A percentile compares a stretch with the other conserved stretches of the same genome.
Evolutionary conservation across 2,113 vertebrate genomes (phyloP).

Genomic region (Mirounga angustirostris): DNA sequence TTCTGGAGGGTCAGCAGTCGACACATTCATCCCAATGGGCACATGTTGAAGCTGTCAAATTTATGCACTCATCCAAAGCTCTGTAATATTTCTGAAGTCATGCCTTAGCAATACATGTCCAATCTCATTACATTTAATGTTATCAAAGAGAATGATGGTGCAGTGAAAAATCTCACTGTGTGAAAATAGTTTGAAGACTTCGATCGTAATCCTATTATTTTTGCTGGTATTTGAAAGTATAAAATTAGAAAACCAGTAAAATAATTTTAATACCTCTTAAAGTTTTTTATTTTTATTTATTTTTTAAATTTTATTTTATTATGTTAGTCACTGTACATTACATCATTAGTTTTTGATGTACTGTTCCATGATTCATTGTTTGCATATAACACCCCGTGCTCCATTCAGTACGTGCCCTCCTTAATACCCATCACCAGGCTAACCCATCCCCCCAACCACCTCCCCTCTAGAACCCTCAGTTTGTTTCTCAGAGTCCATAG

Average conservation of each 20-base stretch:
- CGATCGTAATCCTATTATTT: background rate
- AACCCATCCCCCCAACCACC: no score
- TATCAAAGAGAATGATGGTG: background rate
- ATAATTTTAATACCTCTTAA: background rate
- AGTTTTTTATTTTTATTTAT: background rate
- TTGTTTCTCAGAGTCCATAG: no score
- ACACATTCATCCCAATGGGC: background rate
- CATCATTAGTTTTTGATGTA: no score
- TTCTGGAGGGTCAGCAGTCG: background rate
- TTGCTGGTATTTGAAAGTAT: slow-evolving; percentile 1
- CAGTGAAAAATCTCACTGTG: background rate
- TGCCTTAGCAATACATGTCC: background rate
- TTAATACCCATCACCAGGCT: no score
- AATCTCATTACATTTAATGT: background rate
- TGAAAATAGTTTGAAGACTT: background rate
- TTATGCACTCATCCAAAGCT: background rate
- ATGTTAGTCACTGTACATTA: no score
- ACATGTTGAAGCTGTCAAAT: background rate
- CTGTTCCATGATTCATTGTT: no score
- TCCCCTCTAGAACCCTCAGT: no score
- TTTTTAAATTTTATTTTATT: no score
- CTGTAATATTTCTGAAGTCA: background rate
- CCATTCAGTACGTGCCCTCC: no score
- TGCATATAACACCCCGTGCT: no score
- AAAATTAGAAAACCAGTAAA: slow-evolving; percentile 10